Conservation (phyloP, 2,113 vertebrate species). For the Scytalopus superciliaris region DNA sequence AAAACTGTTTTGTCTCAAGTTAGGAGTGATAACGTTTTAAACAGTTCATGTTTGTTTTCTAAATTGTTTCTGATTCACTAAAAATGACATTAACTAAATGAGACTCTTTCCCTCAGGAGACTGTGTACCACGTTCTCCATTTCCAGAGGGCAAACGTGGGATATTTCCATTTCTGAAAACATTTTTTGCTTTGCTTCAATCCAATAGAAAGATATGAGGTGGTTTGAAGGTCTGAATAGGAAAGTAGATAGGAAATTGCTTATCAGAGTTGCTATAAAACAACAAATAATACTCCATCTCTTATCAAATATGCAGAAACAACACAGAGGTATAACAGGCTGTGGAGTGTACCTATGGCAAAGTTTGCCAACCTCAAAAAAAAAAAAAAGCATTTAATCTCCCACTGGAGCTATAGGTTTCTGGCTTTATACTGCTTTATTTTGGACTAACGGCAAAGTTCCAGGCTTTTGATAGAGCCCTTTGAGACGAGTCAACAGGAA, state of each 20-base stretch:
- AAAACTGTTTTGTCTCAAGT: neutral
- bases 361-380: neutral
- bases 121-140: neutral
- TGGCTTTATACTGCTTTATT: neutral
- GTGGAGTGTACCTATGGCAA: neutral
- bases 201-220: neutral
- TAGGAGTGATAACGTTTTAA: neutral
- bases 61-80: neutral
- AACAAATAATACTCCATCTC: neutral
- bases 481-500: neutral
- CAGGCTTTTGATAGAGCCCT: neutral
- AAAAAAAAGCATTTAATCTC: neutral
- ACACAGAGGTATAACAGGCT: neutral
- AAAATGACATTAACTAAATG: neutral
- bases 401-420: neutral
- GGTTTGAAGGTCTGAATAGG: neutral
- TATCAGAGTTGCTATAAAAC: neutral
- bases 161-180: neutral
- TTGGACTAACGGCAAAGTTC: neutral
- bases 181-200: neutral
- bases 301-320: neutral
- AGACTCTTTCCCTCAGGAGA: neutral
- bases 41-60: neutral
- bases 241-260: neutral
- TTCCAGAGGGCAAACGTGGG: neutral